Base-by-base conservation (phyloP, 2,797 vertebrate genomes). In the Tragopan temminckii region DNA sequence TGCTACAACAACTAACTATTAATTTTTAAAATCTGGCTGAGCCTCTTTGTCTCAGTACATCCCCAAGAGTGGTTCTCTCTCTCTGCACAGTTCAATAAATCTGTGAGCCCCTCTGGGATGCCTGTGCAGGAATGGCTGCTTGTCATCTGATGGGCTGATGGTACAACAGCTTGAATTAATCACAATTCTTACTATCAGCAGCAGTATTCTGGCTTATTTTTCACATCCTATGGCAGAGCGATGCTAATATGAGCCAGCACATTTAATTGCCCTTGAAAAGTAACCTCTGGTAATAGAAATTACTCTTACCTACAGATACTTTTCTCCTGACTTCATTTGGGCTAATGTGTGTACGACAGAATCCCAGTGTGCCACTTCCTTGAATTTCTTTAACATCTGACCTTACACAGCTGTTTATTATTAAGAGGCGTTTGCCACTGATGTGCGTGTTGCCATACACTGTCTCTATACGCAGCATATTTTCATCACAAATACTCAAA, bases 401-500 rank as follows among this genome's bases (percentile, higher is more conserved):
- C 63, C 64, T 80, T 55, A 74, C 4, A n/a, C 85, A 82, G 89
- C 81, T 92, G 52, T 66, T 80, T 68, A 66, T 66, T 79, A 36
- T 79, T 69, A n/a, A 61, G 59, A 85, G 88, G 94, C 43, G 57
- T 96, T 79, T 85, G 84, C 57, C 61, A 76, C 85, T 94, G 94
- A 82, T 67, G 85, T 93, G 58, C 25, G 18, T 38, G 74, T 75
- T 89, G 63, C 78, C 84, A 91, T 83, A 95, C 23, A 19, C 38
- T 97, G 96, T 96, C 96, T 96, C 97, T 95, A 84, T 80, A 91
- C 88, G 97, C 95, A 97, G 97, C 97, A 96, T 97, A 97, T 98
- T 98, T 98, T 97, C 94, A 97, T 97, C 96, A 97, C 96, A 97
- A 97, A 97, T 97, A 97, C 96, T 88, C 97, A 97, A 98, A 98